phyloP scores from a whole-genome alignment of 92 coral and sea anemone genomes.

The Zoanthus sansibaricus region DNA sequence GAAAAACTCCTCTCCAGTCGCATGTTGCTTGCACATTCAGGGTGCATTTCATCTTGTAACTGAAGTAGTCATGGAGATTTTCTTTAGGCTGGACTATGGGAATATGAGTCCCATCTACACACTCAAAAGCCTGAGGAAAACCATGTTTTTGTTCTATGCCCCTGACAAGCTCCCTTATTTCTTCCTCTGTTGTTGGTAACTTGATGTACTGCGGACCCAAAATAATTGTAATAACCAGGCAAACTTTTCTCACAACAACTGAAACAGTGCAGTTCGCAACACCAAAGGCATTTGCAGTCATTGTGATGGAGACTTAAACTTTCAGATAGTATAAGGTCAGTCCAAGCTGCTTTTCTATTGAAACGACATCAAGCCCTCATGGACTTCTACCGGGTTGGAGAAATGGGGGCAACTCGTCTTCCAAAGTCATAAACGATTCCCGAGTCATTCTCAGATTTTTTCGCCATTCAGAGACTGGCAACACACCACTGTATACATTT shows the following conservation, averaged over 20 bases:
- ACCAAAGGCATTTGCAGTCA: conserved; percentile 2
- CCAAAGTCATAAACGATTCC: too few relatives aligned
- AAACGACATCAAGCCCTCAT: too few relatives aligned
- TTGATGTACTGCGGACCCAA: not conserved
- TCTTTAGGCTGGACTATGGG: not conserved
- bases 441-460: too few relatives aligned
- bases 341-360: not conserved
- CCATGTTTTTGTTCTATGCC: conserved; percentile 45
- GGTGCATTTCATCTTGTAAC: conserved; percentile 61
- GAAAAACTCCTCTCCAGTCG: conserved; percentile 32
- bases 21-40: conserved; percentile 68
- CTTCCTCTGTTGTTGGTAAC: conserved; percentile 54
- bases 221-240: not conserved
- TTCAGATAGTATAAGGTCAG: not conserved
- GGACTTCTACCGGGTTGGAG: too few relatives aligned
- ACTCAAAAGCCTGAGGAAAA: conserved; percentile 59
- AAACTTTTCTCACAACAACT: not conserved
- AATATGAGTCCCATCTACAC: conserved; percentile 48
- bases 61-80: conserved; percentile 60
- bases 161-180: conserved; percentile 44
- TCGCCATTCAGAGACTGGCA: too few relatives aligned
- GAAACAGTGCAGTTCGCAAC: not conserved
- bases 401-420: too few relatives aligned
- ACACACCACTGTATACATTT: too few relatives aligned
- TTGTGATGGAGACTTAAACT: not conserved